Conservation (phyloP, 2,113 vertebrate genomes). For the Cyphomyrus discorhynchus region DNA sequence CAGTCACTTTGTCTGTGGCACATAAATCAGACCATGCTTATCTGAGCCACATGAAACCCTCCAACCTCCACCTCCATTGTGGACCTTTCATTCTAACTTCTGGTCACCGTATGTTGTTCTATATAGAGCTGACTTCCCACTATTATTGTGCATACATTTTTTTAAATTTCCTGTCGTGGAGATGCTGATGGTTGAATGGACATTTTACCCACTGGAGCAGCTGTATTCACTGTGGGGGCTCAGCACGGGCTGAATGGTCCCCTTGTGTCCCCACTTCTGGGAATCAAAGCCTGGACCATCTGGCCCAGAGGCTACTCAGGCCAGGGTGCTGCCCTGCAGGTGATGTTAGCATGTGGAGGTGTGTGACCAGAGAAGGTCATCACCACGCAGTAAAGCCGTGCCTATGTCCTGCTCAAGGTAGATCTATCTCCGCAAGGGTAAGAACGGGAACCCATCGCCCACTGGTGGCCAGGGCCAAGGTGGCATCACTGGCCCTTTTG, state of each 20-base stretch:
- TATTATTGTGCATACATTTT: background rate
- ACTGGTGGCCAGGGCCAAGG: background rate
- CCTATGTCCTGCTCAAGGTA: background rate
- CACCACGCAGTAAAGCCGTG: background rate
- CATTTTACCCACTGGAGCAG: background rate
- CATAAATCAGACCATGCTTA: background rate
- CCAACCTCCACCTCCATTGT: background rate
- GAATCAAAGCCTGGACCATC: background rate
- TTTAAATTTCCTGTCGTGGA: background rate
- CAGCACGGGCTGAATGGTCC: background rate
- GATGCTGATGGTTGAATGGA: background rate
- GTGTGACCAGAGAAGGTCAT: background rate
- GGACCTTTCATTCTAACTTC: background rate
- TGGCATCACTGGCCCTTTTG: background rate
- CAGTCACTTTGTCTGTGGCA: background rate
- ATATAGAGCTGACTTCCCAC: background rate
- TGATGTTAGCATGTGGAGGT: background rate
- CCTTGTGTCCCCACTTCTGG: background rate
- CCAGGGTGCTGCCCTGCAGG: background rate
- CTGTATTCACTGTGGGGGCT: background rate
- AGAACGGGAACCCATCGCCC: background rate
- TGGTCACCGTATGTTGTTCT: background rate
- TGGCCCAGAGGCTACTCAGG: background rate
- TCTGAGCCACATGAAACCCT: background rate
- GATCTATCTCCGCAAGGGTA: background rate